Conservation (phyloP, 2,888 invertebrate species). For the Drosophila vallismaia region DNA sequence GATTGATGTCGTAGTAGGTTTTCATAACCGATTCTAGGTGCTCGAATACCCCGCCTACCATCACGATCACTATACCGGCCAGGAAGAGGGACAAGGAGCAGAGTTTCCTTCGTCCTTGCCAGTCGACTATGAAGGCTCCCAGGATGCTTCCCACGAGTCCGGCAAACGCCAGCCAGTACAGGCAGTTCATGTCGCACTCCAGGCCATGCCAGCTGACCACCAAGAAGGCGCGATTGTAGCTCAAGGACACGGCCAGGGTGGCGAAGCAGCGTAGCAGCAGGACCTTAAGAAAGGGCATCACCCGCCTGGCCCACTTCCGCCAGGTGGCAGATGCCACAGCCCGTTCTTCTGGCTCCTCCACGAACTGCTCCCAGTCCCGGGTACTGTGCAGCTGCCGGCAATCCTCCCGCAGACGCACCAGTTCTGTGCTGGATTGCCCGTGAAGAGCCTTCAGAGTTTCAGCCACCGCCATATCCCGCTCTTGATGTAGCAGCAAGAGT, state of each 20-base stretch:
- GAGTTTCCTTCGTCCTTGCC: slow-evolving; percentile 73
- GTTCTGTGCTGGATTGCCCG: slow-evolving; percentile 59
- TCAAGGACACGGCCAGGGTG: slow-evolving; percentile 72
- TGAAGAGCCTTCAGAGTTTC: slow-evolving; percentile 64
- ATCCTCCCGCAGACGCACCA: slow-evolving; percentile 71
- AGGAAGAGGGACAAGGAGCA: slow-evolving; percentile 72
- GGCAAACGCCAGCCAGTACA: slow-evolving; percentile 72
- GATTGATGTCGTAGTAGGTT: slow-evolving; percentile 63
- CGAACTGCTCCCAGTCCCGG: slow-evolving; percentile 63
- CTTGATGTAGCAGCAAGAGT: slow-evolving; percentile 68
- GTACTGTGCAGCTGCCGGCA: slow-evolving; percentile 69
- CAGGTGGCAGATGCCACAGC: slow-evolving; percentile 11
- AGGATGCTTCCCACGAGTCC: slow-evolving; percentile 77
- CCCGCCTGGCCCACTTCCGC: slow-evolving; percentile 27
- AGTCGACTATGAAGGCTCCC: slow-evolving; percentile 77
- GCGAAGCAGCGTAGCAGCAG: slow-evolving; percentile 73
- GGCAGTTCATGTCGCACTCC: slow-evolving; percentile 74
- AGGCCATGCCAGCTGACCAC: slow-evolving; percentile 74
- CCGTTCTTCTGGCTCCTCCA: slow-evolving; percentile 50
- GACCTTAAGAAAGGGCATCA: slow-evolving; percentile 72
- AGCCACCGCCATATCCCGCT: slow-evolving; percentile 66
- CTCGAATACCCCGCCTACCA: slow-evolving; percentile 77
- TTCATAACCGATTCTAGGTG: slow-evolving; percentile 65
- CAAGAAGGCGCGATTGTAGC: slow-evolving; percentile 79
- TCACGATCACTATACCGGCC: slow-evolving; percentile 74